Conservation (phyloP, 1,140 invertebrate genomes). For the Pseudomyrmex cubaensis region DNA sequence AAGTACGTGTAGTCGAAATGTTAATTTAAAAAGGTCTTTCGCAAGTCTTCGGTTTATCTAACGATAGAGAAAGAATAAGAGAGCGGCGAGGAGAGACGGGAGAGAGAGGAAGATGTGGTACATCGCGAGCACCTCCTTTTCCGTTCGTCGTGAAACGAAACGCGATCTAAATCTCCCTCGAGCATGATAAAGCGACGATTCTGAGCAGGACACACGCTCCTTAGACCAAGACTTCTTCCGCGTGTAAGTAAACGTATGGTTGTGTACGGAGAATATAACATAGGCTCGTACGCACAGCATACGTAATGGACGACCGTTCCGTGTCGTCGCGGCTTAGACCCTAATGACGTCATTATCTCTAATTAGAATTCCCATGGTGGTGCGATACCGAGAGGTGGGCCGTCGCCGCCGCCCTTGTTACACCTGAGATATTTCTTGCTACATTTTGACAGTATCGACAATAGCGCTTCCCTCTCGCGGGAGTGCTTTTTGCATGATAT, state of each 20-base stretch:
- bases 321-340: conserved; percentile 82
- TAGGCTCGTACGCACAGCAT: conserved; percentile 72
- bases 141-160: conserved; percentile 8
- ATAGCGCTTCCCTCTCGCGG: neutral
- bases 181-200: conserved; percentile 25
- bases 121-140: conserved; percentile 8
- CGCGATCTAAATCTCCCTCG: conserved; percentile 46
- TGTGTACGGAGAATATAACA: conserved; percentile 62
- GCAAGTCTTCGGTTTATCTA: conserved; percentile 28
- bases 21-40: neutral
- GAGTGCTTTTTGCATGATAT: conserved; percentile 19
- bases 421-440: conserved; percentile 61
- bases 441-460: conserved; percentile 18
- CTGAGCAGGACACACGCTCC: conserved; percentile 30
- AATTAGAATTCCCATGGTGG: conserved; percentile 82
- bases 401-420: conserved; percentile 71
- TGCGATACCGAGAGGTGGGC: conserved; percentile 7
- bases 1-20: neutral
- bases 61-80: neutral
- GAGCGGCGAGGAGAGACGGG: neutral
- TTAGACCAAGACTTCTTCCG: conserved; percentile 59
- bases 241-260: conserved; percentile 51
- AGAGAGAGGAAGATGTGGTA: neutral
- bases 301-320: conserved; percentile 80
- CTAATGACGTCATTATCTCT: conserved; percentile 84